Conservation (phyloP, 2,113 vertebrate genomes). For the Callospermophilus lateralis region DNA sequence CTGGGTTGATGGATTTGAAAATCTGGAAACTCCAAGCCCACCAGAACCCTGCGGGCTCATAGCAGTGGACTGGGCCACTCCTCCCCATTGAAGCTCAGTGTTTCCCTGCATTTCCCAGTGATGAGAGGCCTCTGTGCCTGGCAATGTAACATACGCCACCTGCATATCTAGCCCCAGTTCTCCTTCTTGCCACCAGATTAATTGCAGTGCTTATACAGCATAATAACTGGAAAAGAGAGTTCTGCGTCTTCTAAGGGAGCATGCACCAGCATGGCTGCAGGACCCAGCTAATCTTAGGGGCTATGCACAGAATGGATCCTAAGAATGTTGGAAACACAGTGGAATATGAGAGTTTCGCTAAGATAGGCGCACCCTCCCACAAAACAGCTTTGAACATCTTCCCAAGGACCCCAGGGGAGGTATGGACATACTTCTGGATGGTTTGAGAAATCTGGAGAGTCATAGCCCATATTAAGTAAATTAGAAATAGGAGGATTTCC, state of each 20-base stretch:
- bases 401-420: not conserved
- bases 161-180: not conserved
- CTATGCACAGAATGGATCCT: not conserved
- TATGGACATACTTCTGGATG: not conserved
- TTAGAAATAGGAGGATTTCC: not conserved
- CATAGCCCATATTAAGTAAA: not conserved
- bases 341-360: not conserved
- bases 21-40: not conserved
- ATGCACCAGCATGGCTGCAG: not conserved
- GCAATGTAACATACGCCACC: not conserved
- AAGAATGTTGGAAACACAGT: not conserved
- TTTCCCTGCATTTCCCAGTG: not conserved
- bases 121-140: not conserved
- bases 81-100: not conserved
- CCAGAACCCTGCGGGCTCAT: not conserved
- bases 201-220: not conserved
- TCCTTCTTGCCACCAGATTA: not conserved
- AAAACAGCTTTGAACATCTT: not conserved
- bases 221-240: not conserved
- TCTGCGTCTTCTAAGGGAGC: not conserved
- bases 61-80: fast-evolving
- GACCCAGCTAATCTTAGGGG: not conserved
- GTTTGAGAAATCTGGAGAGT: not conserved
- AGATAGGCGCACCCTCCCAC: not conserved
- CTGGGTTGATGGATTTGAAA: not conserved